Conservation (phyloP, 2,888 invertebrate species). For the Oxystoma pomonae region DNA sequence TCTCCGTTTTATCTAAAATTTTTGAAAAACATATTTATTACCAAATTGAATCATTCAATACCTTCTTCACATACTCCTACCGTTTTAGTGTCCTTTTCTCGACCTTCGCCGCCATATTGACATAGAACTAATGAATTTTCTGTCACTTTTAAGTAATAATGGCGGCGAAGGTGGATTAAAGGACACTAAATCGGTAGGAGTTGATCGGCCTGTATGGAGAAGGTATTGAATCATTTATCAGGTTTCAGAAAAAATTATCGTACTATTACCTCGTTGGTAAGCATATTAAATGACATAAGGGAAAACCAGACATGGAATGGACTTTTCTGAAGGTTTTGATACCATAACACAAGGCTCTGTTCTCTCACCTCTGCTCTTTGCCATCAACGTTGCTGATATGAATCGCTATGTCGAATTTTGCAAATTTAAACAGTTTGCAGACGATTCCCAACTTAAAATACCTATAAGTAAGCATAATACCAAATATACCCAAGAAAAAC, state of each 20-base stretch:
- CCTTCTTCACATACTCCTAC: too few relatives aligned
- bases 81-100: too few relatives aligned
- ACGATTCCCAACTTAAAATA: not conserved
- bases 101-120: too few relatives aligned
- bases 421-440: not conserved
- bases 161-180: too few relatives aligned
- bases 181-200: too few relatives aligned
- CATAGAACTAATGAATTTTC: too few relatives aligned
- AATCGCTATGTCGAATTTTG: not conserved
- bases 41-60: too few relatives aligned
- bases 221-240: too few relatives aligned
- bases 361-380: not conserved
- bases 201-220: too few relatives aligned
- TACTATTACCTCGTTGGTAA: not conserved
- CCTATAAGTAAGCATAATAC: not conserved
- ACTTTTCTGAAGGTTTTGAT: not conserved
- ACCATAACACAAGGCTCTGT: not conserved
- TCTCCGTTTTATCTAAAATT: not conserved
- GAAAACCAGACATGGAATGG: not conserved
- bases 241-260: not conserved
- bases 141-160: too few relatives aligned
- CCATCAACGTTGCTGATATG: not conserved
- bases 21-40: not conserved
- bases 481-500: not conserved
- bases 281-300: not conserved